Evolutionary conservation across 2,888 invertebrate species (phyloP), one percentile per base, ranked within the genome.

Genomic region (Mythimna pallens): DNA sequence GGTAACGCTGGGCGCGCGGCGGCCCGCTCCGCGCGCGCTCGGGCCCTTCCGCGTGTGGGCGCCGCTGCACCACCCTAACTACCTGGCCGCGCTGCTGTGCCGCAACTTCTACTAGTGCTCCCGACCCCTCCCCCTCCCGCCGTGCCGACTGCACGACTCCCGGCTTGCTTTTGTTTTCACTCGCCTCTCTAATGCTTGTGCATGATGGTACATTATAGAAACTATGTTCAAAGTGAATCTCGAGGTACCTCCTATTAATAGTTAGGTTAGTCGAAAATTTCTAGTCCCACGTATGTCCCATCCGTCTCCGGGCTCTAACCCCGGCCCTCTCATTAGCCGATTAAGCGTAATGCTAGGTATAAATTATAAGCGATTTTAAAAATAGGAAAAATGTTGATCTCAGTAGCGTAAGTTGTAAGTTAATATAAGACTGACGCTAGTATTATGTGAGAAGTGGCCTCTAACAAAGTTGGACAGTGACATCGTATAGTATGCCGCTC

Each of bases 21-120:
- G 81, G 80, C 80, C 82, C 78, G 78, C 84, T 75, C 81, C 80
- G 78, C 86, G 81, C 85, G 75, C 72, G 83, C 85, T 82, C 68
- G 83, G 82, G 85, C 84, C 87, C 77, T 87, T 80, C 89, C 84
- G 84, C 89, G 89, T 86, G 83, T 89, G 87, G 87, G 86, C 91
- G 82, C 92, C 93, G 83, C 92, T 93, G 76, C 94, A 93, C 88
- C 94, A 91, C 82, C 95, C 95, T 90, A 94, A 95, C 93, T 95
- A 94, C 91, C 94, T 95, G 73, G 95, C 95, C 83, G 94, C 95
- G 83, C 91, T 94, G 89, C 94, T 95, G 80, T 95, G 96, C 91
- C 94, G 94, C 90, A 94, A 94, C 92, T 96, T 95, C 92, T 95
- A 95, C 90, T 95, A 88, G 92, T 20, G 80, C 71, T 76, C 76